These are phyloP conservation scores for Aplidium turbinatum DNA, from an alignment of 23 tunicate genomes.

Conservation along the genomic window DNA sequence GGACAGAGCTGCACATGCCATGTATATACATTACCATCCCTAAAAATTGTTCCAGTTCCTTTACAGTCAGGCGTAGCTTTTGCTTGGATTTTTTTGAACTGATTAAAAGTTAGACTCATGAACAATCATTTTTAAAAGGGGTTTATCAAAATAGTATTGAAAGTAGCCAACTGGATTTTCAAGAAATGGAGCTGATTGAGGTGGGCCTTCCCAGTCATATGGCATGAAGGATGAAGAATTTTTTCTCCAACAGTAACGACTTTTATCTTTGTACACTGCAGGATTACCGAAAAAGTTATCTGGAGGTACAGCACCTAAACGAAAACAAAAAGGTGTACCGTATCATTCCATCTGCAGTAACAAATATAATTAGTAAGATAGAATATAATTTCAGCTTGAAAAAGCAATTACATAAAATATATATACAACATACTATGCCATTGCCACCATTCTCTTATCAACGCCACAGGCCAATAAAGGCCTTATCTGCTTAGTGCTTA, in stretches of 20 bases:
- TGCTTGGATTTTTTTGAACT: background rate
- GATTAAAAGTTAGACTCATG: background rate
- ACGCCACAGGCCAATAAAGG: too few relatives aligned
- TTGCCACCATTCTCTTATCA: too few relatives aligned
- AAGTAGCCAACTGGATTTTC: background rate
- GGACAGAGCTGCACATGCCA: conserved; percentile 16
- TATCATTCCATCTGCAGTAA: too few relatives aligned
- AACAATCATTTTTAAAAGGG: background rate
- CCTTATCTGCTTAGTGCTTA: too few relatives aligned
- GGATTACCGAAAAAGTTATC: background rate
- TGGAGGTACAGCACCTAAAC: too few relatives aligned
- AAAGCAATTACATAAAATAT: too few relatives aligned
- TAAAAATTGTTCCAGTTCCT: conserved; percentile 16
- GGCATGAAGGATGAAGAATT: background rate
- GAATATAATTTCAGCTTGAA: too few relatives aligned
- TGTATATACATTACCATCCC: background rate
- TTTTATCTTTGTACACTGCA: conserved; percentile 10
- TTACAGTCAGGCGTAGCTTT: background rate
- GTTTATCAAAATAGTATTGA: conserved; percentile 12
- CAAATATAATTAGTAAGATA: too few relatives aligned
- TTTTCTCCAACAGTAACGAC: background rate
- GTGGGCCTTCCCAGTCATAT: conserved; percentile 4
- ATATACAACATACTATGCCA: too few relatives aligned
- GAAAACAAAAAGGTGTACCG: too few relatives aligned
- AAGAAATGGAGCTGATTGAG: background rate